Percentiles rank a stretch among this genome's conserved stretches.
Conservation (phyloP, 2,113 vertebrate species). For the Podarcis raffonei region DNA sequence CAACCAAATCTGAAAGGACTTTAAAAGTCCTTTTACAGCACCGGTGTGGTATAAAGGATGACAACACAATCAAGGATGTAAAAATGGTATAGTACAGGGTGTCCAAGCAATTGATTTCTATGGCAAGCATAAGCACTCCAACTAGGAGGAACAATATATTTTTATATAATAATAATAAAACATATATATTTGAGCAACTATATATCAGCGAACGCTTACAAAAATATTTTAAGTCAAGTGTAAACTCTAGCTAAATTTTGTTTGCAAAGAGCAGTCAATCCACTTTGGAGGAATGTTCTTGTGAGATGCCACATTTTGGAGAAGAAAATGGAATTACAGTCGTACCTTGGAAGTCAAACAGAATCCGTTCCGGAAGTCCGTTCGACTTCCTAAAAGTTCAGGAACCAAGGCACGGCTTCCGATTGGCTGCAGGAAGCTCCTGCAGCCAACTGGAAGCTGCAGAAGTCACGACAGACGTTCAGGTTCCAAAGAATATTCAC, state of each 20-base stretch:
- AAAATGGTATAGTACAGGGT: not conserved
- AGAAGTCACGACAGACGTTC: no score
- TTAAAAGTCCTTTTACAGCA: not conserved
- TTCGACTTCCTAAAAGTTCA: no score
- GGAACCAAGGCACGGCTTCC: no score
- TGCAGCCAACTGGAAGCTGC: no score
- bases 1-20: not conserved
- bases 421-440: no score
- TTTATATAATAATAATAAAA: not conserved
- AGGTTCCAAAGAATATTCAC: no score
- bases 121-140: not conserved
- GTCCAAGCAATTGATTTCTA: conserved; percentile 7
- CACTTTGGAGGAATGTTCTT: not conserved
- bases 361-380: no score
- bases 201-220: not conserved
- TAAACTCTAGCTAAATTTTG: not conserved
- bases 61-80: not conserved
- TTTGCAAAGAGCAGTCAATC: not conserved
- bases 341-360: no score
- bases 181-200: not conserved
- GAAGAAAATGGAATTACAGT: not conserved
- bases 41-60: not conserved
- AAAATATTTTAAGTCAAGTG: not conserved
- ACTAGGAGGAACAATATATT: not conserved
- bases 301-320: not conserved